Conservation (phyloP, 2,113 vertebrate species). For the Pygoscelis antarcticus region DNA sequence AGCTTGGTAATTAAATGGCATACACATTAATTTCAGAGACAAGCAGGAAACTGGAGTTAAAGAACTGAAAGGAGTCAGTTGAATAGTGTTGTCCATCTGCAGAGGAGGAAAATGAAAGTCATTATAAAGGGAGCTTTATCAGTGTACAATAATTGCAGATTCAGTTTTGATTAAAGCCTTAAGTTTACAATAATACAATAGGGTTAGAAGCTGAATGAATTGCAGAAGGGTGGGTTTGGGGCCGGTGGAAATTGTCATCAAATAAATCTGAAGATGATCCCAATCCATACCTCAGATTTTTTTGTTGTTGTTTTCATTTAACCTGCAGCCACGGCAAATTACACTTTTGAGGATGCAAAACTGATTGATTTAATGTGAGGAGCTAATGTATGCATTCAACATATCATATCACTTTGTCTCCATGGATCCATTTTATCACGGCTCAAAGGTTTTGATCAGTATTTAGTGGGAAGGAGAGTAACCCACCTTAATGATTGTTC, state of each 20-base stretch:
- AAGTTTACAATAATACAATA: neutral
- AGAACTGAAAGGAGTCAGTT: conserved; percentile 3
- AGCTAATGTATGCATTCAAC: neutral
- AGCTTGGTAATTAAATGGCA: conserved; percentile 38
- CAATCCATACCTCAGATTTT: neutral
- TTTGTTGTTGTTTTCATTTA: neutral
- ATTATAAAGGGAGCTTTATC: neutral
- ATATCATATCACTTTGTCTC: neutral
- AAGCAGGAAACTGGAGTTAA: neutral
- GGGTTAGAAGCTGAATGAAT: neutral
- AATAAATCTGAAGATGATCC: neutral
- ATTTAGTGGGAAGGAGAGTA: neutral
- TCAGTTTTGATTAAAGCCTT: neutral
- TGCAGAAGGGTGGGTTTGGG: neutral
- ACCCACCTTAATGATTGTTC: neutral
- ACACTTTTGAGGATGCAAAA: neutral
- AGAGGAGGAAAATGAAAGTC: neutral
- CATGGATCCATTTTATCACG: neutral
- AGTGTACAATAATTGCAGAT: neutral
- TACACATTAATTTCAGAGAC: conserved; percentile 52
- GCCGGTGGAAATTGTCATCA: neutral
- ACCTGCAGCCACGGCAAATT: neutral
- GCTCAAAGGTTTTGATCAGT: neutral
- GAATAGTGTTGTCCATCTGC: neutral
- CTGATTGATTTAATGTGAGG: neutral